Evolutionary conservation across 2,888 invertebrate genomes (phyloP), one percentile per base, ranked within the genome.

Genomic region (Elegia similella): DNA sequence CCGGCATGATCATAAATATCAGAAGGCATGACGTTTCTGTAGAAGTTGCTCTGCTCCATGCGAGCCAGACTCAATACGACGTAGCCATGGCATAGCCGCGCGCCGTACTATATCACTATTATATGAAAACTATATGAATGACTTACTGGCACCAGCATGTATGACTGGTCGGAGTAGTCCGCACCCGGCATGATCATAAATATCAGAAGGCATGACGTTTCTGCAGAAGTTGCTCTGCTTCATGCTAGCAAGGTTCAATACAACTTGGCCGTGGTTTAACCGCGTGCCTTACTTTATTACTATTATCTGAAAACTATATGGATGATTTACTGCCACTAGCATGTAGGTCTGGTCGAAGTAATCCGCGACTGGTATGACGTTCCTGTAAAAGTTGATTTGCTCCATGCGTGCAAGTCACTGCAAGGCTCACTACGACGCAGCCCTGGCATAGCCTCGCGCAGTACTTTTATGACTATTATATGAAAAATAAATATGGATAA

Each of bases 381-480:
- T 95, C 77, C 75, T 95, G 80, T 96, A 97, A 93, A 97, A 97
- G 92, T 97, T 97, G 79, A 94, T 94, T 56, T 97, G 93, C 88
- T 97, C 97, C 96, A 97, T 97, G 78, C 95, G n/a, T n/a, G n/a
- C n/a, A n/a, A n/a, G n/a, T n/a, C n/a, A n/a, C 92, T 58, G 97
- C 97, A 67, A 97, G 90, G 62, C 95, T 95, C 67, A 97, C 94
- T 67, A 92, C 92, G 59, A 96, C 95, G 88, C 97, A 97, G 43
- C 97, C 97, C 62, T n/a, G n/a, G n/a, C n/a, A n/a, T n/a, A 97
- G 93, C 79, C 97, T 94, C 64, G 97, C 97, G 60, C 97, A 97
- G 80, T 96, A 97, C 86, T 97, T 96, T n/a, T 70, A 98, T 97
- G n/a, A n/a, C n/a, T n/a, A n/a, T n/a, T n/a, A n/a, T n/a, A n/a